These are phyloP conservation scores for Mesorhabditis sp. DNA, from an alignment of 2,888 invertebrate genomes.

Conservation along the genomic window DNA sequence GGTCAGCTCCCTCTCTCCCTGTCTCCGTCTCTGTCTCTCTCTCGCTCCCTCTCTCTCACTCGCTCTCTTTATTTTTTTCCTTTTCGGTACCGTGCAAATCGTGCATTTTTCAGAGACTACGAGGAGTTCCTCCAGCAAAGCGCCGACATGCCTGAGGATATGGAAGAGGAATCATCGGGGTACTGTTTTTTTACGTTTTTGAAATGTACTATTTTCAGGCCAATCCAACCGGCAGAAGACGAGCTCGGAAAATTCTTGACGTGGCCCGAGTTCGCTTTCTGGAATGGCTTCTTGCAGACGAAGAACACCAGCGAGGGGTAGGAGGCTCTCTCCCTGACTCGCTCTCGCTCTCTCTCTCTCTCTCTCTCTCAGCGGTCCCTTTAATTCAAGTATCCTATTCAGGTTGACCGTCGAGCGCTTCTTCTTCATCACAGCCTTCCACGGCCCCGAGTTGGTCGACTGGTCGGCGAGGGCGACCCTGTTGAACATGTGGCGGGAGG, in stretches of 20 bases:
- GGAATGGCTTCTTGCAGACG: conserved; percentile 52
- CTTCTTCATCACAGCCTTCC: conserved; percentile 51
- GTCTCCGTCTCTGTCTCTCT: no score
- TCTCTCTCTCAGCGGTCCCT: background rate
- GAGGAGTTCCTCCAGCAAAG: conserved; percentile 41
- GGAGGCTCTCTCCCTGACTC: background rate
- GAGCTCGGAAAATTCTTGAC: conserved; percentile 49
- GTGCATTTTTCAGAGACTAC: conserved; percentile 28
- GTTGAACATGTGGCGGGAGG: conserved; percentile 46
- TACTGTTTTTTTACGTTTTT: background rate
- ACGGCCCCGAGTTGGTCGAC: conserved; percentile 39
- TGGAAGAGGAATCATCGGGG: conserved; percentile 20
- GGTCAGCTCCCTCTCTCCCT: no score
- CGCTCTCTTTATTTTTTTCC: no score
- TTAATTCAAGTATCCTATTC: background rate
- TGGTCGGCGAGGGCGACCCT: conserved; percentile 50
- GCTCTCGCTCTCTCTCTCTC: no score
- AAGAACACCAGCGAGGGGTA: conserved; percentile 15
- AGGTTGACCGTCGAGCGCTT: conserved; percentile 23
- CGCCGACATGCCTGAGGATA: conserved; percentile 33
- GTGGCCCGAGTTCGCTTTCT: conserved; percentile 56
- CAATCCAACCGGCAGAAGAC: conserved; percentile 18
- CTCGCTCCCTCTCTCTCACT: no score
- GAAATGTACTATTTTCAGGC: background rate
- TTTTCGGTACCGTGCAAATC: background rate